Base-by-base conservation (phyloP, 2,113 vertebrate species). In the Dendropsophus ebraccatus region DNA sequence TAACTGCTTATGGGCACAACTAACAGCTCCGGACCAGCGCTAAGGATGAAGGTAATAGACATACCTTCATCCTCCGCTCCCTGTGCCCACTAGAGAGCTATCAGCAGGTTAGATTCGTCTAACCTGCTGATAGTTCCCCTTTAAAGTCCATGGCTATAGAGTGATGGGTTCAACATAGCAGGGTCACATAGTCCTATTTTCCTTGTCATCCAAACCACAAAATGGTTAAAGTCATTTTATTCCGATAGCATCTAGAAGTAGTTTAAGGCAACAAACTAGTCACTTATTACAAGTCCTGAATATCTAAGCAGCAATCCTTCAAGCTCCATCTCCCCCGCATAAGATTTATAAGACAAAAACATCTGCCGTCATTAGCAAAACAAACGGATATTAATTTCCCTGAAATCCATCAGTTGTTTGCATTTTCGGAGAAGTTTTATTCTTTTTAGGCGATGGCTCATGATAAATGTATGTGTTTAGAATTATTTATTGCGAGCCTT, bases 321-420 rank as follows among this genome's bases (percentile, higher is more conserved):
- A 85, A 85, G 84, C 84, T 79, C 50, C 84, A 85, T 79, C 84
- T 85, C 84, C 84, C 84, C 32, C 76, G 77, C 30, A 70, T 85
- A 77, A 79, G 60, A 85, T 85, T 85, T 85, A 85, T 85, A 69
- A 50, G 49, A 79, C 75, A 79, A 79, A 85, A 85, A 70, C 84
- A 85, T 85, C 84, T 85, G 84, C 84, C 77, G 25, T 79, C 84
- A 85, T 85, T 85, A 85, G 84, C 84, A 85, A 56, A 78, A 56
- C 84, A 85, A 79, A 69, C 60, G 7, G 60, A 79, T 85, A 78
- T 54, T 79, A 69, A 85, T 85, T 85, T 65, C 75, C 47, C 62
- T 69, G 75, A 78, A 79, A 79, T 85, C 84, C 75, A 79, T 85
- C 76, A 79, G 58, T 79, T 78, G 54, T 74, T 78, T 70, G 32